Base-by-base conservation (phyloP, 92 coral and sea anemone genomes). In the Montipora capitata region DNA sequence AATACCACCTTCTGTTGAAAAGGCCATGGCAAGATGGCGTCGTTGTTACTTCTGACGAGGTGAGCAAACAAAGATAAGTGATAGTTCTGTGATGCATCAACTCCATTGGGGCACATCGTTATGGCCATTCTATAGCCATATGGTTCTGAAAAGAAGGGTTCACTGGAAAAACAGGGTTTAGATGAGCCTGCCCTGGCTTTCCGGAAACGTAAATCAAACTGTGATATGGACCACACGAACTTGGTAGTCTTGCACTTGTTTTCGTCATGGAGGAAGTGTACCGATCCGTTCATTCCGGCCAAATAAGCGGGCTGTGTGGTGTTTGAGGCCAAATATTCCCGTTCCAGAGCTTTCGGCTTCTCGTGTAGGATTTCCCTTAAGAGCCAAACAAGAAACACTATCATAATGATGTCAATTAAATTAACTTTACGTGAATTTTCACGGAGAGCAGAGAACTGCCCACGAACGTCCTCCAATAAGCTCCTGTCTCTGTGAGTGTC, bases 11-110 rank as follows among this genome's bases (percentile, higher is more conserved):
- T 40, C 44, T 56, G 68, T 3, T 56, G 27, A 13, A 76, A 56
- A 57, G 81, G 81, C 49, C 67, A 76, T 4, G 59, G 17, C 12
- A 12, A 45, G 15, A 78, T 45, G 59, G 80, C 86, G 65, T 90
- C 93, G 69, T 54, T 77, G 18, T 85, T 79, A 41, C 93, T 86
- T 69, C 64, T 16, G 39, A 84, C 15, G 9, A 90, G 17, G 2
- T 39, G 35, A 18, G 72, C 49, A 49, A 51, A 90, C 4, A 90
- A 69, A 18, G 88, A 79, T 14, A 86, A 16, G 64, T 65, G 49
- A 12, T 63, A 40, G 45, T 74, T 54, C 18, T 59, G 15, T 14
- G 2, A 27, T 17, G 38, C 15, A 6, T 0, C 17, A 8, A 14
- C 66, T 14, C 91, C 94, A 17, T 85, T 80, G 20, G 88, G 54